Conservation (phyloP, 2,888 invertebrate species). For the Agrotis ipsilon region DNA sequence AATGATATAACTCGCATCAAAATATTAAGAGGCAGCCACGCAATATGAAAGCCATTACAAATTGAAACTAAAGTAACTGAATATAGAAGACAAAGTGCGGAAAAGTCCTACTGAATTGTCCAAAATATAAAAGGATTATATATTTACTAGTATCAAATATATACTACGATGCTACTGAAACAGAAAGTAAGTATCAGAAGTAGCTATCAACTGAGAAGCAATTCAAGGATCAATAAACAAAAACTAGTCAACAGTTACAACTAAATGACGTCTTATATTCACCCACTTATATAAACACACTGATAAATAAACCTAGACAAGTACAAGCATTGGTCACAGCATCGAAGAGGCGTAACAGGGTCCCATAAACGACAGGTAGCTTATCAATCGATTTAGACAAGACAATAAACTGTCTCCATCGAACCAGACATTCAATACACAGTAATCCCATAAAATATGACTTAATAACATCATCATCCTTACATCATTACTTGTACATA, state of each 20-base stretch:
- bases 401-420: slow-evolving; percentile 56
- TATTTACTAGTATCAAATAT: neutral
- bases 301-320: slow-evolving; percentile 1
- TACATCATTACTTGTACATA: slow-evolving; percentile 43
- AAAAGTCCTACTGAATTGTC: no score
- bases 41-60: no score
- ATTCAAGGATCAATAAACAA: slow-evolving; percentile 11
- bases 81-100: no score
- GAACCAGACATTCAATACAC: slow-evolving; percentile 32
- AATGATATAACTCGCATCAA: no score
- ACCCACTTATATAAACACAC: neutral
- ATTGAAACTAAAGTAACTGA: neutral
- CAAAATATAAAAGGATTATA: neutral
- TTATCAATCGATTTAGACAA: slow-evolving; percentile 45
- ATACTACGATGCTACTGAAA: neutral
- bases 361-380: slow-evolving; percentile 41
- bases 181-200: no score
- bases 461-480: slow-evolving; percentile 37
- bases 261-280: neutral
- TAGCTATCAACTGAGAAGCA: neutral
- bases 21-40: no score
- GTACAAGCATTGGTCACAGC: slow-evolving; percentile 26
- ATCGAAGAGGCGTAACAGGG: slow-evolving; percentile 54
- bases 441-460: slow-evolving; percentile 46
- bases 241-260: neutral